Conservation (phyloP, 2,888 invertebrate genomes). For the Petrolisthes manimaculis region DNA sequence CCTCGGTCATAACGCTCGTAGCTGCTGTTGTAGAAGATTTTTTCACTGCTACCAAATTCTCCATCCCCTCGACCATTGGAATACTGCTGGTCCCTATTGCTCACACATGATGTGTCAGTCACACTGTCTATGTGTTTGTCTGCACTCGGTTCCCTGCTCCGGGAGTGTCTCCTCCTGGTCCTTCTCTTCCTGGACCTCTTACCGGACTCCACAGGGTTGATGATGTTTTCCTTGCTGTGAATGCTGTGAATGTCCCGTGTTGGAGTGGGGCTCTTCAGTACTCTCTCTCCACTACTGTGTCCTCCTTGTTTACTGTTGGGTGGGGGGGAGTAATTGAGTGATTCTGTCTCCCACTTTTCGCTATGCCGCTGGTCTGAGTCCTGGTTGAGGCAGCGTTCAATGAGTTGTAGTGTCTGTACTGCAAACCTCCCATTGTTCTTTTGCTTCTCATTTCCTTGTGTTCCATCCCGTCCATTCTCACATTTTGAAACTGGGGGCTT, state of each 20-base stretch:
- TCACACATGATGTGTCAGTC: slow-evolving; percentile 6
- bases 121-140: slow-evolving; percentile 41
- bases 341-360: slow-evolving; percentile 39
- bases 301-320: slow-evolving; percentile 22
- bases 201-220: slow-evolving; percentile 50
- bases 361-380: slow-evolving; percentile 36
- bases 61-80: slow-evolving; percentile 28
- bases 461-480: slow-evolving; percentile 43
- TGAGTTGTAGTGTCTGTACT: slow-evolving; percentile 51
- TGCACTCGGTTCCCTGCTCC: slow-evolving; percentile 59
- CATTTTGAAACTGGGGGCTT: slow-evolving; percentile 50
- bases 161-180: slow-evolving; percentile 54
- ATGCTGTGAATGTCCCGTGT: slow-evolving; percentile 49
- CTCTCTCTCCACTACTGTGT: slow-evolving; percentile 14
- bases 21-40: slow-evolving; percentile 54
- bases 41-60: slow-evolving; percentile 48
- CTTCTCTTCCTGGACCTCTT: slow-evolving; percentile 56
- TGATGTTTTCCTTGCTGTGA: slow-evolving; percentile 64
- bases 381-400: slow-evolving; percentile 61
- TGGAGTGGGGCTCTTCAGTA: slow-evolving; percentile 53
- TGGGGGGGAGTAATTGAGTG: slow-evolving; percentile 40
- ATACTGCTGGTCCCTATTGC: slow-evolving; percentile 33
- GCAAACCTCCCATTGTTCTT: slow-evolving; percentile 38
- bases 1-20: slow-evolving; percentile 55
- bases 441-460: slow-evolving; percentile 32